These are phyloP conservation scores for Rosalia funebris DNA, from an alignment of 2,888 invertebrate species.

Conservation along the genomic window DNA sequence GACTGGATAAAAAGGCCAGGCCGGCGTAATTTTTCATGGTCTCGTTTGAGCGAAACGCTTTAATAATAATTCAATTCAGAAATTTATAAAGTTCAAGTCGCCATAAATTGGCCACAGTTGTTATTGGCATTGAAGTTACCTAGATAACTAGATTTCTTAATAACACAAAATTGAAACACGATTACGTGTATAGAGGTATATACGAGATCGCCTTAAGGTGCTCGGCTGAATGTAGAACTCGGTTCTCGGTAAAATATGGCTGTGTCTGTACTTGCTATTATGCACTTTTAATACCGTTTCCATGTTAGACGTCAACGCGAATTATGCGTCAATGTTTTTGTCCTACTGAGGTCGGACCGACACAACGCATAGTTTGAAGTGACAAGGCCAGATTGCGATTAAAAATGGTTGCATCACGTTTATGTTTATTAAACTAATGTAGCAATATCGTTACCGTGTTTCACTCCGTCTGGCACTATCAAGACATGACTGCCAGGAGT, in stretches of 20 bases:
- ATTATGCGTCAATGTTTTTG: conserved; percentile 11
- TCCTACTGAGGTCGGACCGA: conserved; percentile 1
- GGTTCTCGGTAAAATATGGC: conserved; percentile 6
- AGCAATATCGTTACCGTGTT: too few species aligned
- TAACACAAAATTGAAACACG: conserved; percentile 21
- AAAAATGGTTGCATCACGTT: too few species aligned
- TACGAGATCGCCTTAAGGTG: conserved; percentile 13
- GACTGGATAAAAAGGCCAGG: background rate
- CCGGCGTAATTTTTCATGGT: background rate
- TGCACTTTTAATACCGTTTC: conserved; percentile 13
- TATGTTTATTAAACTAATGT: too few species aligned
- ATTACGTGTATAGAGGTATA: conserved; percentile 9
- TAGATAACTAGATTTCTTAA: conserved; percentile 25
- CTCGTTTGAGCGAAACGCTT: conserved; percentile 1
- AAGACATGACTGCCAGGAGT: too few species aligned
- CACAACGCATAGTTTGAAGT: too few species aligned
- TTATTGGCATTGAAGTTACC: conserved; percentile 25
- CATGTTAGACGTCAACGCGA: conserved; percentile 7
- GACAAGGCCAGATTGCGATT: too few species aligned
- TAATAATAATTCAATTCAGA: background rate
- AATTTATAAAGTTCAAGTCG: conserved; percentile 16
- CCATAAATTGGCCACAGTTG: conserved; percentile 21
- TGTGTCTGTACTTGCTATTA: background rate
- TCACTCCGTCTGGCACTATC: too few species aligned
- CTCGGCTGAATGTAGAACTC: conserved; percentile 13